A percentile compares a stretch with the other conserved stretches of the same genome.
These are phyloP conservation scores for Coelopa pilipes DNA, from an alignment of 2,888 invertebrate genomes.

Conservation along the genomic window DNA sequence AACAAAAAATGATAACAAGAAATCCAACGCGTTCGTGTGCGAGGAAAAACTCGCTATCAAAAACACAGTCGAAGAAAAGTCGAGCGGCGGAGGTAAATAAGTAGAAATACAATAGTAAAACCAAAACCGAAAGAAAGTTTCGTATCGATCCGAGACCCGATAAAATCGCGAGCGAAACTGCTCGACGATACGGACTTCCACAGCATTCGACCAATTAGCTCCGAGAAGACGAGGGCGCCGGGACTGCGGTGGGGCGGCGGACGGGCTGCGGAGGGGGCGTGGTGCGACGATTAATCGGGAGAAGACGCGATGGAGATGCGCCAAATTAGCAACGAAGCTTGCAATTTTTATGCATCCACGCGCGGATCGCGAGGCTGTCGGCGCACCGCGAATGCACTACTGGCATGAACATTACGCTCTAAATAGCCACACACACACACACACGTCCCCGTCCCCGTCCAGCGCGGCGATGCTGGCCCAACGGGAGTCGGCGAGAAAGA, in stretches of 20 bases:
- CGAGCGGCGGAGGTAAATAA: neutral
- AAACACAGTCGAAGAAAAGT: too few relatives aligned
- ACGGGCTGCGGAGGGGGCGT: too few relatives aligned
- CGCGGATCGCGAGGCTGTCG: neutral
- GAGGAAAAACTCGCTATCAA: too few relatives aligned
- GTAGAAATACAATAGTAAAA: neutral
- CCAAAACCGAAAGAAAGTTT: neutral
- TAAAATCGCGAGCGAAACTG: too few relatives aligned
- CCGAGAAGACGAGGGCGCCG: neutral
- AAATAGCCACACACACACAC: slow-evolving; percentile 49
- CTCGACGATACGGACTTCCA: too few relatives aligned
- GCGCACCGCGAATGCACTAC: slow-evolving; percentile 11
- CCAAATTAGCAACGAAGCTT: slow-evolving; percentile 64
- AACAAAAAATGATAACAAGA: too few relatives aligned
- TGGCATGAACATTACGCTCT: slow-evolving; percentile 59
- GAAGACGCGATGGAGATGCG: slow-evolving; percentile 50
- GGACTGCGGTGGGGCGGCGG: too few relatives aligned
- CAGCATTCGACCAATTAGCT: too few relatives aligned
- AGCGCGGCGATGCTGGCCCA: slow-evolving; percentile 23
- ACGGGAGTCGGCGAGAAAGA: slow-evolving; percentile 31
- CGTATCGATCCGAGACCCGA: too few relatives aligned
- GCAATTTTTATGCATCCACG: slow-evolving; percentile 44
- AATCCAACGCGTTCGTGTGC: too few relatives aligned
- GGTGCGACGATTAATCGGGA: too few relatives aligned
- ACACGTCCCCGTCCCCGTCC: too few relatives aligned